phyloP scores from a whole-genome alignment of 2,888 invertebrate genomes.

The Pristionchus fissidentatus region DNA sequence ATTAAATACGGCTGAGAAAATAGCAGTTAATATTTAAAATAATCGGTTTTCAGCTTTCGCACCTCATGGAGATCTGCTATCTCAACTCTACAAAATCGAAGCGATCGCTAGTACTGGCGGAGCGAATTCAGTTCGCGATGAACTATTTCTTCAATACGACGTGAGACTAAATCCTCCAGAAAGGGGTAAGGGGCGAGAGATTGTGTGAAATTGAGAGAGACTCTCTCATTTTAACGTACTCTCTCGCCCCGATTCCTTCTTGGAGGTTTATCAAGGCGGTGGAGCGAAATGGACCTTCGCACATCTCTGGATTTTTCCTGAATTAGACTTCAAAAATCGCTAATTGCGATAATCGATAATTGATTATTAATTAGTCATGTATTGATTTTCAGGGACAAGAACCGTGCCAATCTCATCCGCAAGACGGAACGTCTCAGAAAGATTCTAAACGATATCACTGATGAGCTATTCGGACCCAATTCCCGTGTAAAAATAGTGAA shows the following conservation, averaged over 20 bases:
- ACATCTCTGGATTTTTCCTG: neutral
- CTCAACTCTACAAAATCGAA: conserved; percentile 36
- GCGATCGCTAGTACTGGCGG: neutral
- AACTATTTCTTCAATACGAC: conserved; percentile 43
- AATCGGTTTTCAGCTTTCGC: conserved; percentile 13
- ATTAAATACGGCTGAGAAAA: too few species aligned
- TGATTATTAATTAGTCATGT: neutral
- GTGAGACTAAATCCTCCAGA: neutral
- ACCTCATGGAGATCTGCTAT: conserved; percentile 43
- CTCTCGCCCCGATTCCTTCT: too few species aligned
- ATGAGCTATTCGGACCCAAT: conserved; percentile 5
- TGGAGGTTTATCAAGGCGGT: too few species aligned
- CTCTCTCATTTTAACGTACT: too few species aligned
- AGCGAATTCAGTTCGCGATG: conserved; percentile 37
- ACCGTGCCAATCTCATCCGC: conserved; percentile 3
- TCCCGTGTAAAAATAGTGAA: conserved; percentile 7
- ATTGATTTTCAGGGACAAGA: neutral
- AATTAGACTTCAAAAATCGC: neutral
- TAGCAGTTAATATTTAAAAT: too few species aligned
- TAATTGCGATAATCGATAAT: too few species aligned
- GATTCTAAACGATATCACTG: conserved; percentile 27
- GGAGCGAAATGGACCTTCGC: too few species aligned
- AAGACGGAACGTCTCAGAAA: neutral
- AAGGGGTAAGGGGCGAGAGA: too few species aligned
- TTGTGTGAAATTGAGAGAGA: too few species aligned